phyloP scores from a whole-genome alignment of 1,140 invertebrate species.

The Microvelia longipes region DNA sequence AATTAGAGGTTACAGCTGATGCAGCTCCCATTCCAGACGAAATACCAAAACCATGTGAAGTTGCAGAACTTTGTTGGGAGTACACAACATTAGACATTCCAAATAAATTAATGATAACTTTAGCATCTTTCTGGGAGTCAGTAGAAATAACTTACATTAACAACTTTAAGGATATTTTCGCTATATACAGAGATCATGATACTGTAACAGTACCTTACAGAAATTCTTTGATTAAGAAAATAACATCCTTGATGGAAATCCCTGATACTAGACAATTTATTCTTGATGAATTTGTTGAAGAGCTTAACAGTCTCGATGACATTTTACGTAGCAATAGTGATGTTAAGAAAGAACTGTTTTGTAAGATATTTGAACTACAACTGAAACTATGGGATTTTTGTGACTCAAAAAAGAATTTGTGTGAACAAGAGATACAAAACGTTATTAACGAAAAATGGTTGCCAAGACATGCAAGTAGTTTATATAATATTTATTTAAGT shows the following conservation, averaged over 20 bases:
- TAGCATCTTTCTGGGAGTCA: conserved; percentile 11
- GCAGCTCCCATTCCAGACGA: not conserved
- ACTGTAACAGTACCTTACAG: conserved; percentile 6
- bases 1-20: not conserved
- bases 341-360: conserved; percentile 14
- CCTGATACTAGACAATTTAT: conserved; percentile 7
- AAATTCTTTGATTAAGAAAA: not conserved
- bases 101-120: not conserved
- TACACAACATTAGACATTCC: conserved; percentile 4
- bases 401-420: conserved; percentile 2
- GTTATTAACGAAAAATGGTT: conserved; percentile 10
- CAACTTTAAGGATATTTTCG: conserved; percentile 8
- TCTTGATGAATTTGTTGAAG: conserved; percentile 13
- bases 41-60: not conserved
- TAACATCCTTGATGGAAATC: not conserved
- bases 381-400: conserved; percentile 4
- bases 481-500: conserved; percentile 4
- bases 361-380: conserved; percentile 11
- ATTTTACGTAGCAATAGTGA: conserved; percentile 2
- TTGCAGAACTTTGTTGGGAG: conserved; percentile 3
- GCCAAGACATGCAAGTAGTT: not conserved
- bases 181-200: conserved; percentile 1
- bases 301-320: conserved; percentile 12
- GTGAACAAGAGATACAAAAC: not conserved
- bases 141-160: conserved; percentile 7